Base-by-base conservation (phyloP, 92 coral and sea anemone genomes). In the Muricea muricata region DNA sequence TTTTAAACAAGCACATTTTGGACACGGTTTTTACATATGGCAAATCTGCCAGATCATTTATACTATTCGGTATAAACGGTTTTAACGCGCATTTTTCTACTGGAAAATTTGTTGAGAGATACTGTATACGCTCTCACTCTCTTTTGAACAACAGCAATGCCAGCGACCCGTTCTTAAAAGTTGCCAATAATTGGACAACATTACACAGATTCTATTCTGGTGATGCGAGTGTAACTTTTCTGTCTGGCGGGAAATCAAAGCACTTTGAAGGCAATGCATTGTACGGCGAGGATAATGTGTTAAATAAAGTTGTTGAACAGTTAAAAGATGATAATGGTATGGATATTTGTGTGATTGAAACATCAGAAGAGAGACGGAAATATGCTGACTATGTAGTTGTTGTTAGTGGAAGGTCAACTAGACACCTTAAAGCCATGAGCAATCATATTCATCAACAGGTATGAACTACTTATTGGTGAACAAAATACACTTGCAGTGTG, bases 351-450 rank as follows among this genome's bases (percentile, higher is more conserved):
- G 94, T 94, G 21, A 85, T 97, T 57, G 71, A 91, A 75, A 87
- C 99, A 9, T 81, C 94, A 20, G 98, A 95, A 40, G 92, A 87
- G 31, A 87, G 92, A 57, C 83, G 85, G 55, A 85, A 86, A 37
- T 97, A 97, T 92, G 99, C 94, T 56, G 99, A 93, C 42, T 97
- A 94, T 73, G 94, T 97, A 72, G 91, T 97, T 26, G 94, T 97
- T 30, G 98, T 89, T 28, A 97, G 98, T 63, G 99, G 99, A 45
- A 89, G 88, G 69, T 90, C 99, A 18, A 82, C 91, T 1, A 85
- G 99, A 79, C 99, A 97, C 84, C 83, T 97, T 24, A 88, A 91
- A 21, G 97, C 99, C 25, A 97, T 97, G 98, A 90, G 98, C 7
- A 97, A 97, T 35, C 93, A 97, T 78, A 89, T 93, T 7, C 95